Evolutionary conservation across 2,113 vertebrate species (phyloP).

Genomic region (Condylura cristata): DNA sequence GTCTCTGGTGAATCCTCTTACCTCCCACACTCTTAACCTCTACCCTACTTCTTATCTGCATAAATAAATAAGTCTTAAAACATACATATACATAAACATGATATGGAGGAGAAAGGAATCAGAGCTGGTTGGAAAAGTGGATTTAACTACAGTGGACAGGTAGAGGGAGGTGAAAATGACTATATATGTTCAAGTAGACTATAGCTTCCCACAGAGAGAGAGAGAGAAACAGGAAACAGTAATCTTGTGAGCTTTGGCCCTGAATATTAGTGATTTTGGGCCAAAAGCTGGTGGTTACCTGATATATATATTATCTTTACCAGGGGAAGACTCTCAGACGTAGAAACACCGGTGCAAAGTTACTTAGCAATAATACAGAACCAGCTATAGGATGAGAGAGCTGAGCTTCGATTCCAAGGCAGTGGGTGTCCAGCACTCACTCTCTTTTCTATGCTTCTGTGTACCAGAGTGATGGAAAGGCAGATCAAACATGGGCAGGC

Average conservation of each 20-base stretch:
- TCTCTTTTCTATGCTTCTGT: not conserved
- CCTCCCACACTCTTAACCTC: no score
- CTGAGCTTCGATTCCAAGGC: not conserved
- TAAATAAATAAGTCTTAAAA: no score
- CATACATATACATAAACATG: not conserved
- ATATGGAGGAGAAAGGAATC: not conserved
- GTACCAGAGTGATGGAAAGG: not conserved
- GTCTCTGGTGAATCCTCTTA: no score
- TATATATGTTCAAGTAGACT: not conserved
- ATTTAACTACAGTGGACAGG: not conserved
- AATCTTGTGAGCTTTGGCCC: not conserved
- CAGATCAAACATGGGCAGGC: not conserved
- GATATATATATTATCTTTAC: not conserved
- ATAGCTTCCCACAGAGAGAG: not conserved
- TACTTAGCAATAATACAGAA: not conserved
- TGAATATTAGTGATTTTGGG: not conserved
- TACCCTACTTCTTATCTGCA: no score
- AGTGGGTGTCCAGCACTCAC: not conserved
- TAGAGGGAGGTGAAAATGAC: not conserved
- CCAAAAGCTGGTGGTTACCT: not conserved
- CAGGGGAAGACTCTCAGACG: not conserved
- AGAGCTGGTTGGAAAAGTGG: not conserved
- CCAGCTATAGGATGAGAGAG: not conserved
- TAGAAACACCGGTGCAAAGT: not conserved
- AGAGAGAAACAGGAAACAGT: not conserved